A percentile compares a stretch with the other conserved stretches of the same genome.
These are phyloP conservation scores for Coelinius sp. DNA, from an alignment of 2,888 invertebrate species.

Conservation along the genomic window DNA sequence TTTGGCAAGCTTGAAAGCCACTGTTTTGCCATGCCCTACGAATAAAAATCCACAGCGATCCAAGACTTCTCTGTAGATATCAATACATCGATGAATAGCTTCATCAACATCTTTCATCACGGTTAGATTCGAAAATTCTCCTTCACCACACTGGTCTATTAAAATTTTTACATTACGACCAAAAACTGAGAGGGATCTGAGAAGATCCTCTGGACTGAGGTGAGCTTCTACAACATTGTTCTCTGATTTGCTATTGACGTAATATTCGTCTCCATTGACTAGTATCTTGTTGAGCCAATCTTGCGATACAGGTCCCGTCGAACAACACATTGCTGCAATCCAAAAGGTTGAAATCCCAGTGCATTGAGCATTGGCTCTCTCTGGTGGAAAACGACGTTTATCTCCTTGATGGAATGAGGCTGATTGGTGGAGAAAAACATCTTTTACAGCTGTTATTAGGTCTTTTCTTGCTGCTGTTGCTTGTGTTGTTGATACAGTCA, in stretches of 20 bases:
- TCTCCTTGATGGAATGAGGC: slow-evolving; percentile 4
- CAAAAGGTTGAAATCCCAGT: not conserved
- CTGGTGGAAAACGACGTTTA: not conserved
- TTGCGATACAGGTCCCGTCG: not conserved
- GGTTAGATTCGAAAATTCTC: not conserved
- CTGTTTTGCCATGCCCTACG: slow-evolving; percentile 5
- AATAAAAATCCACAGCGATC: slow-evolving; percentile 5
- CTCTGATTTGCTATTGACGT: not conserved
- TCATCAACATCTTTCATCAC: not conserved
- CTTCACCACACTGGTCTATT: slow-evolving; percentile 3
- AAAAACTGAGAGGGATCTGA: not conserved
- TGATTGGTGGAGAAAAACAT: not conserved
- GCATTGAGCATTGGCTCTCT: slow-evolving; percentile 11
- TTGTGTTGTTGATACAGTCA: not conserved
- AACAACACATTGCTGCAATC: not conserved
- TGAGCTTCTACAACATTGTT: not conserved
- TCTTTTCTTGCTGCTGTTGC: not conserved
- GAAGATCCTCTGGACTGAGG: not conserved
- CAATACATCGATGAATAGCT: not conserved
- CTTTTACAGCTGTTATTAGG: not conserved
- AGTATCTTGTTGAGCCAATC: not conserved
- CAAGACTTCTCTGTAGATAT: not conserved
- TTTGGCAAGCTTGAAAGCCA: not conserved
- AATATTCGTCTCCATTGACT: not conserved
- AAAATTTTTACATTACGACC: not conserved